phyloP scores from a whole-genome alignment of 1,140 invertebrate genomes.

The Danaus plexippus region DNA sequence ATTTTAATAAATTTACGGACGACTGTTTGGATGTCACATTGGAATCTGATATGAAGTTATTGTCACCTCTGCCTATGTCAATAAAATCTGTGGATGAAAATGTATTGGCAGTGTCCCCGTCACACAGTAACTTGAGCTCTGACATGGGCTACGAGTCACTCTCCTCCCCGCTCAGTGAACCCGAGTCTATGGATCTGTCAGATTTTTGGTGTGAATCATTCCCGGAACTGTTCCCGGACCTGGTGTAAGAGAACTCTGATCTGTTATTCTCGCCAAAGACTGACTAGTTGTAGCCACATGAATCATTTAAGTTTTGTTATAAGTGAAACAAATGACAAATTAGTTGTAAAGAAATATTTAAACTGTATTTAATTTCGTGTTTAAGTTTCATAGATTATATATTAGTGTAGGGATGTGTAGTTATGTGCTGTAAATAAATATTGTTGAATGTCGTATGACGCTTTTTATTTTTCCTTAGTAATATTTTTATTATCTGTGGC shows the following conservation, averaged over 20 bases:
- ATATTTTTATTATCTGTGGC: no score
- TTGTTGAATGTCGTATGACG: not conserved
- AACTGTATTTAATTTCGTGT: conserved; percentile 22
- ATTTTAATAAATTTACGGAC: conserved; percentile 43
- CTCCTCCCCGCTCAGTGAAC: conserved; percentile 69
- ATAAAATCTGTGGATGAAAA: conserved; percentile 56
- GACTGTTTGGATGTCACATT: conserved; percentile 54
- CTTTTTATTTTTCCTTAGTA: no score
- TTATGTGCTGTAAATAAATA: conserved; percentile 43
- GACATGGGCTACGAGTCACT: conserved; percentile 75
- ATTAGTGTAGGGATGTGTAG: conserved; percentile 42
- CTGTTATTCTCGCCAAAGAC: conserved; percentile 56
- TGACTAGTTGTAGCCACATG: conserved; percentile 42
- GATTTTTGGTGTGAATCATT: conserved; percentile 77
- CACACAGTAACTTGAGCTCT: conserved; percentile 62
- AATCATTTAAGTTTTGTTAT: conserved; percentile 11
- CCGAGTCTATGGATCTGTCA: conserved; percentile 61
- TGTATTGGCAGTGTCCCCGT: conserved; percentile 50
- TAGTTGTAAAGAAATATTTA: conserved; percentile 22
- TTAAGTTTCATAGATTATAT: conserved; percentile 16
- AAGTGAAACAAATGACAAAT: conserved; percentile 27
- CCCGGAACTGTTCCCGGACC: conserved; percentile 75
- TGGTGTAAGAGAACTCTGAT: conserved; percentile 64
- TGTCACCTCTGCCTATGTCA: conserved; percentile 64
- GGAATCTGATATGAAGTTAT: conserved; percentile 62